Conservation (phyloP, 2,888 invertebrate genomes). For the Synanthedon vespiformis region DNA sequence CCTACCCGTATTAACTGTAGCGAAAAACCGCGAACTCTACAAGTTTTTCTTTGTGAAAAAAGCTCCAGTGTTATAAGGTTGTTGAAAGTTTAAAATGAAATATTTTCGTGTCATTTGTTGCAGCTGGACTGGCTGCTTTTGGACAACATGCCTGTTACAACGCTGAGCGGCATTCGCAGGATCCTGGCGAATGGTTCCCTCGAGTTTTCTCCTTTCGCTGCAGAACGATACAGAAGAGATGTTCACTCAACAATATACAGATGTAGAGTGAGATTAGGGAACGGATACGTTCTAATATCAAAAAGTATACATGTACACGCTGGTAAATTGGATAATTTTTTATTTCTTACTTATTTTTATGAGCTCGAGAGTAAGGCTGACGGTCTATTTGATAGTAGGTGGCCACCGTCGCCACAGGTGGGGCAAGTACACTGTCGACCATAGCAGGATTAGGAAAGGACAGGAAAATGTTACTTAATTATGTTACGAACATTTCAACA, state of each 20-base stretch:
- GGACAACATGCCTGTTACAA: constrained; percentile 76
- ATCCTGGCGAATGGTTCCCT: constrained; percentile 87
- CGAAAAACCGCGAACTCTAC: constrained; percentile 21
- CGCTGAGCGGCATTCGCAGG: constrained; percentile 78
- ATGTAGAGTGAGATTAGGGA: constrained; percentile 58
- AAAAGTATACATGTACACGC: constrained; percentile 89
- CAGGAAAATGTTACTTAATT: too few relatives aligned
- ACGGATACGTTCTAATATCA: constrained; percentile 77
- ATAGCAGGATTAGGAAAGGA: too few relatives aligned
- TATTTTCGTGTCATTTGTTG: constrained; percentile 8
- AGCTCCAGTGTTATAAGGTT: background rate
- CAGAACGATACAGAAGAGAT: constrained; percentile 83
- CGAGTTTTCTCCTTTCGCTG: constrained; percentile 86
- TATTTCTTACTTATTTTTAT: too few relatives aligned
- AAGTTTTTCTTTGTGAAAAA: constrained; percentile 8
- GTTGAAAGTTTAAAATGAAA: background rate
- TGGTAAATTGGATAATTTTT: constrained; percentile 67
- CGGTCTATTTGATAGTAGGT: too few relatives aligned
- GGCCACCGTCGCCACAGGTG: too few relatives aligned
- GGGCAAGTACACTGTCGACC: too few relatives aligned
- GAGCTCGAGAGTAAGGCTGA: too few relatives aligned
- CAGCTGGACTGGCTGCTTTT: constrained; percentile 83
- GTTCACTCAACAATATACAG: constrained; percentile 88
- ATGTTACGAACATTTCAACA: background rate
- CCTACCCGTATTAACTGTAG: constrained; percentile 27